Base-by-base conservation (phyloP, 2,113 vertebrate species). In the Platanista minor region DNA sequence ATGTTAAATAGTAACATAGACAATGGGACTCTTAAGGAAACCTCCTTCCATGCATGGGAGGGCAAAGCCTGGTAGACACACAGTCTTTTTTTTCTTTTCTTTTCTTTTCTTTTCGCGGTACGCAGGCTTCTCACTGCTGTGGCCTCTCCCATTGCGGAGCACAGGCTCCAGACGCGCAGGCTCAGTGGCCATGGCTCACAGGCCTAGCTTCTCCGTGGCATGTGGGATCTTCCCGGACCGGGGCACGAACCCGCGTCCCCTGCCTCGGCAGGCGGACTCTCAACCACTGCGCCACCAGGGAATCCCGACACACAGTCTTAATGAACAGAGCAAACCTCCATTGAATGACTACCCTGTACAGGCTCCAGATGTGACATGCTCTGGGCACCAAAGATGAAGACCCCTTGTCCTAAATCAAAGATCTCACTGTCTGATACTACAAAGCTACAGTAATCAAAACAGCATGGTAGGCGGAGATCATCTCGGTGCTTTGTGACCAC, bases 341-440 rank as follows among this genome's bases (percentile, higher is more conserved):
- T 1, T 5, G 5, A 87, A 72, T 1, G 1, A 15, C 61, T 49
- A 33, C 39, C 57, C 57, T 3, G 0, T 27, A 27, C 1, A 36
- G 52, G 20, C 29, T 64, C 39, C 21, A 29, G 9, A 5, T 36
- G 11, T 31, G 59, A 59, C 20, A 27, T 4, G 64, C 27, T 90
- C 71, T 81, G 91, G 12, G 36, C 17, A 75, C n/a, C 49, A 78
- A 43, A 52, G 71, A 80, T 62, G 39, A 92, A 72, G 62, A 49
- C 27, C 29, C 27, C 29, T 36, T 78, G 23, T 1, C 57, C 43
- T 13, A 7, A 46, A 69, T 31, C 36, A 75, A 23, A 80, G 25
- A 52, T 23, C 8, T 2, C 39, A 59, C 13, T 14, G 17, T 69
- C 49, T 49, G 20, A 72, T 54, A 52, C 29, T 12, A 49, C 29